Base-by-base conservation (phyloP, 2,797 vertebrate genomes). In the Spizella passerina region DNA sequence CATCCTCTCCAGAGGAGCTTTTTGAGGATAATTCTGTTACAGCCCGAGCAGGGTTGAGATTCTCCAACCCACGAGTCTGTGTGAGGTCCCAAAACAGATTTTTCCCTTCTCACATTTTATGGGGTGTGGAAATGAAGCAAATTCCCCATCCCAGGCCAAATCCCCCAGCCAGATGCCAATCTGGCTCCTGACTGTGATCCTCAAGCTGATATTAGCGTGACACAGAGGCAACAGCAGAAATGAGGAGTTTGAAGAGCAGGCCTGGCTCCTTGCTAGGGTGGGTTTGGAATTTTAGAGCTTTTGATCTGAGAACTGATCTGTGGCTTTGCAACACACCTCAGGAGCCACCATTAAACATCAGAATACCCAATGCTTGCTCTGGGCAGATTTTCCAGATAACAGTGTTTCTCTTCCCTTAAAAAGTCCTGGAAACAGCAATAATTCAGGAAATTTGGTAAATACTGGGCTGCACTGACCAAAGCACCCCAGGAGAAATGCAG, bases 111-210 rank as follows among this genome's bases (percentile, higher is more conserved):
- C 55, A 52, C 65, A 5, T 86, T 84, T 92, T 92, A 82, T 60
- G 21, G 81, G 88, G 50, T 64, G 60, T 92, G 56, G 78, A 95
- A 92, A 86, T 75, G 69, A 81, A 95, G 82, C 82, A 64, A 91
- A 75, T 17, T 24, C n/a, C n/a, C 50, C 50, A 72, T 61, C 52
- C 63, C 69, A 61, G 65, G 79, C 77, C 89, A 87, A 92, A 88
- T 83, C 50, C 39, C 39, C 43, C 65, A 80, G 61, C 38, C 79
- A 82, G 86, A 81, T 68, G 64, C 86, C 89, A 91, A 43, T 36
- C 79, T 94, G 87, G 84, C 87, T 91, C 29, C 68, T 1, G 34
- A 49, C 65, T 57, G 27, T 75, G 89, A 75, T 87, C 76, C 76
- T 68, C 82, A 32, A 75, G 82, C 75, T 88, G n/a, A 53, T 49